Base-by-base conservation (phyloP, 2,113 vertebrate species). In the Irena cyanogastra region DNA sequence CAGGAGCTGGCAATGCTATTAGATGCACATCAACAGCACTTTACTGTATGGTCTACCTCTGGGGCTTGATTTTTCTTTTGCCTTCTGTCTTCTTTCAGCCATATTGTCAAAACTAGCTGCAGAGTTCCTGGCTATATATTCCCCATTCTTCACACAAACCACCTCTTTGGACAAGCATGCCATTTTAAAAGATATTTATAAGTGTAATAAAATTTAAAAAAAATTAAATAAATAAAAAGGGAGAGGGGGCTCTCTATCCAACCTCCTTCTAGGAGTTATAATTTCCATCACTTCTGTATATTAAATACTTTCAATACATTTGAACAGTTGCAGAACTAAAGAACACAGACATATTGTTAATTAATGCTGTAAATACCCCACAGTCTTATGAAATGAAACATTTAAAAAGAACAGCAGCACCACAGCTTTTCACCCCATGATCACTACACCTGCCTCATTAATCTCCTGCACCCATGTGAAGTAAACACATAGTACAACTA, bases 321-420 rank as follows among this genome's bases (percentile, higher is more conserved):
- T 71, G 66, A 96, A 84, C 65, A 81, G 91, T 70, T 77, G 49
- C 89, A 96, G 94, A 94, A 96, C 90, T 89, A 93, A 96, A 97
- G 93, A 83, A 93, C 64, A 71, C 90, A 91, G 95, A 89, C 91
- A 95, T 82, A 88, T 52, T 93, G 86, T 80, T 96, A 97, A 94
- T 97, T 98, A 97, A 93, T 85, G 94, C 79, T 69, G 87, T 90
- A 94, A 97, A 97, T 64, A 95, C 37, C 88, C 93, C 83, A 83
- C 80, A 44, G 89, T 24, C 95, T 84, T 20, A 94, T 54, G 89
- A 97, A 97, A 87, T 18, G 76, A 97, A 96, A 84, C 69, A 86
- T 93, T 90, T 80, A 68, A 81, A 63, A 87, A 95, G 87, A 97
- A 94, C 66, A 95, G 93, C 85, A 94, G 84, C 81, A 92, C 72